Evolutionary conservation across 2,888 invertebrate genomes (phyloP).

Genomic region (Philhelius pedissequus): DNA sequence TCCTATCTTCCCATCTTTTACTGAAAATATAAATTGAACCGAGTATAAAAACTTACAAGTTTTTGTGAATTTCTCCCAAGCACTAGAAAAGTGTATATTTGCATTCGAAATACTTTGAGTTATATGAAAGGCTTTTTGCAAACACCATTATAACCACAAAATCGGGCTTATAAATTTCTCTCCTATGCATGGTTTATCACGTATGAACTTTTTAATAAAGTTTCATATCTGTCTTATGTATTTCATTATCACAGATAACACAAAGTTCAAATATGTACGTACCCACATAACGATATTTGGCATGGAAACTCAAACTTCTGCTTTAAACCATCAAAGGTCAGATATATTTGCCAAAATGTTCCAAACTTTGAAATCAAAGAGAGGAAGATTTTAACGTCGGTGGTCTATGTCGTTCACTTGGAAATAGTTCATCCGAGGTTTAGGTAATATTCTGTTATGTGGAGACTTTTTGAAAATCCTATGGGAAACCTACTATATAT

Average conservation of each 20-base stretch:
- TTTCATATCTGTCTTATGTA: background rate
- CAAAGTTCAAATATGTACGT: background rate
- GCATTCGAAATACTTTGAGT: background rate
- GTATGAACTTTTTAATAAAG: background rate
- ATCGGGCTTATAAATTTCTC: background rate
- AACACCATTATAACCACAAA: background rate
- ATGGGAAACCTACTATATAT: background rate
- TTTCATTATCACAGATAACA: background rate
- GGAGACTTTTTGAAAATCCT: background rate
- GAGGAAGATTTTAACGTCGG: background rate
- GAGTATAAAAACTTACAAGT: background rate
- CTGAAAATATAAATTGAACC: too few species aligned
- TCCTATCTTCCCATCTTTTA: too few species aligned
- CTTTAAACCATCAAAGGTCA: background rate
- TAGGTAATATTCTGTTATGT: background rate
- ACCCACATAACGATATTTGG: too few species aligned
- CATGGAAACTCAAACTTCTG: background rate
- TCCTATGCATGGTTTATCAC: background rate
- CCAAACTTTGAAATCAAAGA: constrained; percentile 10
- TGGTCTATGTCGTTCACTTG: background rate
- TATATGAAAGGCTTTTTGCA: background rate
- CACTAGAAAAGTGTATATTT: background rate
- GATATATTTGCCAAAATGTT: constrained; percentile 5
- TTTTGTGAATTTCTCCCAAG: background rate
- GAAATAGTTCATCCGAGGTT: background rate